Evolutionary conservation across 2,888 invertebrate genomes (phyloP).

Genomic region (Uropetala carovei): DNA sequence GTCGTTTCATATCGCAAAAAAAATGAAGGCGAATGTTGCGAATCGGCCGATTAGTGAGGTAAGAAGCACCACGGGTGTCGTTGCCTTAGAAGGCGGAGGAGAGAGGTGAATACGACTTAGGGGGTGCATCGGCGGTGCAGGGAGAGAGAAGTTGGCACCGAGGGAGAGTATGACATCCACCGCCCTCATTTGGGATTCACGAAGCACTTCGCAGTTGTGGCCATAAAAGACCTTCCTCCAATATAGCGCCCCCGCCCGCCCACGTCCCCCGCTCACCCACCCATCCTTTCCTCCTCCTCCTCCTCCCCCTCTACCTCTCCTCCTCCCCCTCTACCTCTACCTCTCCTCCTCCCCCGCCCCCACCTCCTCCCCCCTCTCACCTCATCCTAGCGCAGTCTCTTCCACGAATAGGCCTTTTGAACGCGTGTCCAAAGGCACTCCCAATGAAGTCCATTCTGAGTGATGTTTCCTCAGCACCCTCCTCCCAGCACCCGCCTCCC

Average conservation of each 20-base stretch:
- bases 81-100: too few relatives aligned
- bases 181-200: slow-evolving; percentile 22
- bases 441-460: slow-evolving; percentile 12
- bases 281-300: too few relatives aligned
- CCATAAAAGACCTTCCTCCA: slow-evolving; percentile 28
- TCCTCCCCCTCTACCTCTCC: too few relatives aligned
- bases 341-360: too few relatives aligned
- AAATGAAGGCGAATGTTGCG: too few relatives aligned
- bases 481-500: neutral
- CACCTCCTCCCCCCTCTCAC: neutral
- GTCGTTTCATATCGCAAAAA: too few relatives aligned
- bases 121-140: neutral
- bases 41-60: too few relatives aligned
- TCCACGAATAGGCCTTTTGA: neutral
- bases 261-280: too few relatives aligned
- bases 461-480: slow-evolving; percentile 8
- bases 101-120: too few relatives aligned
- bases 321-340: too few relatives aligned
- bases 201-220: slow-evolving; percentile 22
- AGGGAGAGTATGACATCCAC: neutral
- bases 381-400: slow-evolving; percentile 14
- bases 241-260: neutral
- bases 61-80: too few relatives aligned
- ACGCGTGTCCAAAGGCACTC: slow-evolving; percentile 35
- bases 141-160: neutral